These are phyloP conservation scores for Campoplex nolae DNA, from an alignment of 2,888 invertebrate genomes.

Conservation along the genomic window DNA sequence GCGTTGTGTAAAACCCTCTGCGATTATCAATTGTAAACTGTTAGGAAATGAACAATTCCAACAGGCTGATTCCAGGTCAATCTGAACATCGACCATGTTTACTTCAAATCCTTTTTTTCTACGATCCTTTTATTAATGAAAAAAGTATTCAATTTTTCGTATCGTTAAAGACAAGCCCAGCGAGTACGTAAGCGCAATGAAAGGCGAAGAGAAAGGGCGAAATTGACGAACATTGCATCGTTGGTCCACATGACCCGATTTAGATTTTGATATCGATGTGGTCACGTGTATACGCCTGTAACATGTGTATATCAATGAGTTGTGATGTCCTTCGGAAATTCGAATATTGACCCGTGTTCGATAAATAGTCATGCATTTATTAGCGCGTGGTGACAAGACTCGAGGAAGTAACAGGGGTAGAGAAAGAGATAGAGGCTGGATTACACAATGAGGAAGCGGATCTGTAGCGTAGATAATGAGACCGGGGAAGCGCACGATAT, in stretches of 20 bases:
- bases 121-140: neutral
- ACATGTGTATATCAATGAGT: constrained; percentile 31
- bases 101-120: no score
- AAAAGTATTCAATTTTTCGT: neutral
- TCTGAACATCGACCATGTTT: no score
- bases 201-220: neutral
- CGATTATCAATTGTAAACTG: no score
- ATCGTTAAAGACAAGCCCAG: neutral
- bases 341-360: constrained; percentile 44
- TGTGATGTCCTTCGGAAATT: constrained; percentile 36
- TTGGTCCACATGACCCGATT: constrained; percentile 52
- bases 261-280: constrained; percentile 35
- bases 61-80: no score
- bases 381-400: neutral
- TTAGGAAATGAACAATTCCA: no score
- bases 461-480: constrained; percentile 23
- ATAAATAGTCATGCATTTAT: constrained; percentile 40
- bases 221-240: constrained; percentile 29
- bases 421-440: neutral
- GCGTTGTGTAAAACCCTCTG: neutral
- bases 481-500: neutral
- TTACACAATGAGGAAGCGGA: constrained; percentile 14
- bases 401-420: neutral
- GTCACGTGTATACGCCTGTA: neutral
- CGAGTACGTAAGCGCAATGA: neutral